Base-by-base conservation (phyloP, 2,888 invertebrate genomes). In the Caprella mutica region DNA sequence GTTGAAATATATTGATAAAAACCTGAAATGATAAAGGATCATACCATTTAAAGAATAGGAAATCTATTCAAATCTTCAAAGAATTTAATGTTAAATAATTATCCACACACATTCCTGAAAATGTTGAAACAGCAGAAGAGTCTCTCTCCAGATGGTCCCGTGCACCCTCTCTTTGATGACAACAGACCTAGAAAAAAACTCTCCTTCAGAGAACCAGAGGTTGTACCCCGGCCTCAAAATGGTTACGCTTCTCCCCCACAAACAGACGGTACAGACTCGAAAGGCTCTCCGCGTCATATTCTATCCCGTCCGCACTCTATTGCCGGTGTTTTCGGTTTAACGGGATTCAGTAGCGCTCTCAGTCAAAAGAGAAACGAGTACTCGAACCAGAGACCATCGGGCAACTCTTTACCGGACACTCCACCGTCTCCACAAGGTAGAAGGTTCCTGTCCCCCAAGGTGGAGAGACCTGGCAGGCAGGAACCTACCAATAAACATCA, bases 181-280 rank as follows among this genome's bases (percentile, higher is more conserved):
- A 82, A 80, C 69, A 76, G 82, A 67, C 86, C 87, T 0, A 77
- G 87, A 55, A 90, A 90, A 72, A 90, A 89, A 71, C 75, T 90
- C 12, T 89, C 88, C 8, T 90, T 90, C 73, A 81, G 86, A 60
- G 88, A 89, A 69, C 89, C 89, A 3, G 86, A 86, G 73, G 60
- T 54, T 53, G 57, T 29, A 51, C 57, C 38, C 21, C 55, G 33
- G 50, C 39, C 43, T 24, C 27, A 9, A 35, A 27, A 39, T 27
- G 39, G 50, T 30, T 17, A 5, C 8, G 39, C 50, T 19, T 29
- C 29, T 5, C 40, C 56, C n/a, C 40, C 51, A 23, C 51, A 48
- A 14, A 17, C 56, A 5, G 30, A 24, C 2, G 21, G 29, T 26
- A n/a, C n/a, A n/a, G n/a, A n/a, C n/a, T n/a, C n/a, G n/a, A n/a